Evolutionary conservation across 2,113 vertebrate species (phyloP), one percentile per base, ranked within the genome.

Genomic region (Leuciscus idus): DNA sequence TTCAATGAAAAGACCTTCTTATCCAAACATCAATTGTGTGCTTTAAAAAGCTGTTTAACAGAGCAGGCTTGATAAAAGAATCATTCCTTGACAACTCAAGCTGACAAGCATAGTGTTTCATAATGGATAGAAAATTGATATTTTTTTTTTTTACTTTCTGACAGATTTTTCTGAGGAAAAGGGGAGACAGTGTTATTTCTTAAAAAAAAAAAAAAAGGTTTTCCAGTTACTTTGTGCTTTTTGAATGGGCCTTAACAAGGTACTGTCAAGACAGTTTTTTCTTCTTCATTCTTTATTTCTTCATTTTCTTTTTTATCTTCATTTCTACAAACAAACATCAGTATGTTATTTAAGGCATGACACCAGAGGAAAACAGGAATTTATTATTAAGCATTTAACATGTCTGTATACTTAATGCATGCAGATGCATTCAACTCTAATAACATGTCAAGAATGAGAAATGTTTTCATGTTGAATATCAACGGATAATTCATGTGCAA

Each of bases 81-180:
- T 68, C 21, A 9, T 78, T 85, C 13, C 57, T 80, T 80, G 77
- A 80, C 77, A n/a, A 77, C 21, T 39, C 48, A 55, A 50, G 46
- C 46, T 78, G 74, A 79, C 84, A 79, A 70, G 61, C 50, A n/a
- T 39, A 85, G 61, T 52, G 48, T 77, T 52, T 50, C 61, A 43
- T 85, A 85, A 85, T 85, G 84, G 84, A 85, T n/a, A 30, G 48
- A 57, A 85, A 43, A 68, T 28, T 70, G 15, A 57, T 39, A 68
- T 55, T 68, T 8, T 43, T 43, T 43, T 43, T 43, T 43, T 13
- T 17, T 11, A 43, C 46, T 17, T 68, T 55, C 36, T 81, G 39
- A 48, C 78, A 48, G 7, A 2, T 43, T 61, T 79, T 77, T 79
- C n/a, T n/a, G 39, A 23, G 19, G 2, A 0, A 43, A 28, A 80